Evolutionary conservation across 2,888 invertebrate genomes (phyloP), one percentile per base, ranked within the genome.

Genomic region (Andrena bucephala): DNA sequence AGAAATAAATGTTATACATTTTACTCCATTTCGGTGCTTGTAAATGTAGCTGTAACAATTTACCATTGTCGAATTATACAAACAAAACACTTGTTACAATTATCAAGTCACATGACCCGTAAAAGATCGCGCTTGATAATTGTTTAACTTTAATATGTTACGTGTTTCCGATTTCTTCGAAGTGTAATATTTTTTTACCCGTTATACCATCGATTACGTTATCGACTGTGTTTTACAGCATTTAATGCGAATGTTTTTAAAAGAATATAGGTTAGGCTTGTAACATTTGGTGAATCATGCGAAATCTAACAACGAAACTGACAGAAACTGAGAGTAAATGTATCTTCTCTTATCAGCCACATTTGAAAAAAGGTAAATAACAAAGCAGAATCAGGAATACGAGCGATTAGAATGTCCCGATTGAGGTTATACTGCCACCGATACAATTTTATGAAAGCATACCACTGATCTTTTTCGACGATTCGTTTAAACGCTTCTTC

Each of bases 371-470:
- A 13, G 10, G 24, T 24, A 24, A 48, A 8, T 50, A 42, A 50
- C 20, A 10, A 16, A 48, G 20, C 7, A 2, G 2, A 3, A 27
- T 10, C 27, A 2, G 13, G 20, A 29, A 57, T 27, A 24, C 16
- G 13, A n/a, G 31, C 24, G 16, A 10, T 5, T 2, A 65, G 10
- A 20, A 52, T 48, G 27, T 6, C 0, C 0, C 5, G 0, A 2
- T 31, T 50, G 16, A 81, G 81, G 80, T 81, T 81, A 79, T 29
- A 6, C 1, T 0, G 3, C 0, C 3, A 42, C 2, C 13, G 27
- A 42, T 8, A 16, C 1, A 10, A 54, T 65, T 52, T 24, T 66
- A 7, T 33, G n/a, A 60, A 33, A 31, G 5, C 31, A 16, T 77
- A 78, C 73, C 48, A 20, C 7, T 2, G 8, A n/a, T 31, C 2